Evolutionary conservation across 2,797 vertebrate species (phyloP), one percentile per base, ranked within the genome.

Genomic region (Epinephelus awoara): DNA sequence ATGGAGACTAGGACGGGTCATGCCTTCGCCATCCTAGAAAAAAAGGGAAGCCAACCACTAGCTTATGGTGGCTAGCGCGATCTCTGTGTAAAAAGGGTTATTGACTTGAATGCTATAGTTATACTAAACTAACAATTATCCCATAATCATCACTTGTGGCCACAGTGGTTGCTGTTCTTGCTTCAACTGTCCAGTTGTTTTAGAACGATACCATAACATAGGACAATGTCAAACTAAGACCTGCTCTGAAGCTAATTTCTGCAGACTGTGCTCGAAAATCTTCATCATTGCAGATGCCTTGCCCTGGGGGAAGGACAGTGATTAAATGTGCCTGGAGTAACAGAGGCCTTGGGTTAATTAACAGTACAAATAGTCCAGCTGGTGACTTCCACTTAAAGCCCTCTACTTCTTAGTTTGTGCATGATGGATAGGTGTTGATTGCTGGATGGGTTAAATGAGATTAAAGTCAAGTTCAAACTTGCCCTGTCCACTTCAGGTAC

Each of bases 351-450:
- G 18, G 70, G 77, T 64, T 88, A 68, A 89, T 85, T 75, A 84
- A 62, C 76, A 72, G 64, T 38, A 70, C 44, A 49, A 72, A 80
- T 13, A 65, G 55, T 5, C 50, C 74, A 79, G 84, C 42, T 80
- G 67, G 80, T 76, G 68, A 84, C 72, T 57, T 58, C 56, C 63
- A 75, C 57, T 82, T 64, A 62, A 66, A 80, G 47, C 59, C 27
- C 46, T 42, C 27, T 42, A 58, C 59, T 57, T 54, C 51, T 67
- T 58, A 59, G 71, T 57, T 40, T 1, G 14, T 57, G 57, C 40
- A 47, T 71, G 63, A 73, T 66, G 46, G 77, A 72, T 19, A 75
- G 34, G 80, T 84, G 87, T 77, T 87, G 80, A 89, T 87, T 75
- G 56, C 27, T 54, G 77, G 11, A 56, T 56, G 25, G 27, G 29